These are phyloP conservation scores for Chloroceryle inda DNA, from an alignment of 2,797 vertebrate species.

Conservation along the genomic window DNA sequence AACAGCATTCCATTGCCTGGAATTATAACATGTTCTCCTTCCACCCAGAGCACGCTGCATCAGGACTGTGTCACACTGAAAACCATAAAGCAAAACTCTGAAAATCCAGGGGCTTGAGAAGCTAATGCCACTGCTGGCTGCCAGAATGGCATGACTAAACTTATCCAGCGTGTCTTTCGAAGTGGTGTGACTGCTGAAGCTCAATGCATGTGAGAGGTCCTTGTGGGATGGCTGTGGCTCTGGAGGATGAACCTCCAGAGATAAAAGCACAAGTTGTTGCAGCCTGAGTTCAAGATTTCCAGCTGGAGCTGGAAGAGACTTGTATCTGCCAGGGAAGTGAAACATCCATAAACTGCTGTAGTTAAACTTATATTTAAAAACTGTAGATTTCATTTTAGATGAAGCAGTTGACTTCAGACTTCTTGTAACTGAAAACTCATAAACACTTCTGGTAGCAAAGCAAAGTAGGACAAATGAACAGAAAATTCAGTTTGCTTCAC, in stretches of 20 bases:
- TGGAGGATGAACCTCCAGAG: neutral
- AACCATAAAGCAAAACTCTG: slow-evolving; percentile 50
- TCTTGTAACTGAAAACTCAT: neutral
- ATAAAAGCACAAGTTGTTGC: neutral
- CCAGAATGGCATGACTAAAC: slow-evolving; percentile 10
- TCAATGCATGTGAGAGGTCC: neutral
- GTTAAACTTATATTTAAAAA: neutral
- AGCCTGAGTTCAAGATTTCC: neutral
- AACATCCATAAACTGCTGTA: neutral
- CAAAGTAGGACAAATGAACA: neutral
- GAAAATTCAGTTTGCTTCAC: neutral
- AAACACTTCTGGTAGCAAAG: neutral
- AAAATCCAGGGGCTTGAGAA: neutral
- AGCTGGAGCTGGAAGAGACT: neutral
- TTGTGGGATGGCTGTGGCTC: neutral
- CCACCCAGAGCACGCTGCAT: neutral
- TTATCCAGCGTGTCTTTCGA: neutral
- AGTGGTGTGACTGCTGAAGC: neutral
- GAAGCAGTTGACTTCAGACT: neutral
- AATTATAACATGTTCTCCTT: slow-evolving; percentile 76
- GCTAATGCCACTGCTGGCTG: neutral
- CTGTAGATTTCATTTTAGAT: neutral
- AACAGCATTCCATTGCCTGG: slow-evolving; percentile 72
- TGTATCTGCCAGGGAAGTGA: neutral
- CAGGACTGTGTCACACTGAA: slow-evolving; percentile 60